These are phyloP conservation scores for Numenius phaeopus DNA, from an alignment of 2,797 vertebrate genomes.

Conservation along the genomic window DNA sequence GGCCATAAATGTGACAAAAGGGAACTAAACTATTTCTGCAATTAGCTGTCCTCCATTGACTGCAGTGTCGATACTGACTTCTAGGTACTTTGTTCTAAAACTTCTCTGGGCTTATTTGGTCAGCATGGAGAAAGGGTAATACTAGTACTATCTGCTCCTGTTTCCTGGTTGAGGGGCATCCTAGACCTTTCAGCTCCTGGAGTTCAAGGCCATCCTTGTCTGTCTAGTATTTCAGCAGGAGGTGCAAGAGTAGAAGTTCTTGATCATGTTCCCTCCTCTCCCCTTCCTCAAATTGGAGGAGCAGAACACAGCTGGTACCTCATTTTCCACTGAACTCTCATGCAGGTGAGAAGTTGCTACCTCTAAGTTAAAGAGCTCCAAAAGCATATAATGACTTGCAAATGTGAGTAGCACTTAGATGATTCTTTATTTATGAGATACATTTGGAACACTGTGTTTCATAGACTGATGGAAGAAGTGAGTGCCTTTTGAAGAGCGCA, in stretches of 20 bases:
- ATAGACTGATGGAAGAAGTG: neutral
- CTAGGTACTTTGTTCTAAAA: neutral
- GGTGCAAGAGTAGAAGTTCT: neutral
- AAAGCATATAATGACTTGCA: slow-evolving; percentile 16
- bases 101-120: neutral
- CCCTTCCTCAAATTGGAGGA: neutral
- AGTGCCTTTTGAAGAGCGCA: slow-evolving; percentile 2
- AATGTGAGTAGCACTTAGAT: neutral
- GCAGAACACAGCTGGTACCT: neutral
- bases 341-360: neutral
- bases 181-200: neutral
- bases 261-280: neutral
- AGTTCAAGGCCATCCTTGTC: neutral
- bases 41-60: neutral
- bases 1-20: neutral
- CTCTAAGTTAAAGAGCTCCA: neutral
- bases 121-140: neutral
- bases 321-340: neutral
- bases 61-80: neutral
- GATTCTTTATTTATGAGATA: slow-evolving; percentile 25
- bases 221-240: neutral
- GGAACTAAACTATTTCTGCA: neutral
- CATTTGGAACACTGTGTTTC: slow-evolving; percentile 29
- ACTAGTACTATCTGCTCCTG: neutral
- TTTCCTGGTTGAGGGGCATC: neutral